Percentiles rank a stretch among this genome's conserved stretches.
Conservation (phyloP, 2,888 invertebrate species). For the Tipula confusa region DNA sequence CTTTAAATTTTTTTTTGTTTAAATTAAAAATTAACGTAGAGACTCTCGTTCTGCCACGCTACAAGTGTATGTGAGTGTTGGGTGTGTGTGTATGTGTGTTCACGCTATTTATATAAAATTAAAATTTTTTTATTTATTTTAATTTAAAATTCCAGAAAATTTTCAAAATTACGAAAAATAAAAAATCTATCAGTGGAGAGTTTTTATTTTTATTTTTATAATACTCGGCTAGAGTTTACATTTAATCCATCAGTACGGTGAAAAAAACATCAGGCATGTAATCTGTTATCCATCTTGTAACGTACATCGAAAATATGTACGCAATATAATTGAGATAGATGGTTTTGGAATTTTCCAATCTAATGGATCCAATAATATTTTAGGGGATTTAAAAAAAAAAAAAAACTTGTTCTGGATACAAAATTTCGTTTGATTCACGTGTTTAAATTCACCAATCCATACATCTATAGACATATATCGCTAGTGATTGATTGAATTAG, state of each 20-base stretch:
- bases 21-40: background rate
- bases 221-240: background rate
- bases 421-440: background rate
- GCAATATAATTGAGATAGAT: background rate
- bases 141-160: background rate
- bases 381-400: background rate
- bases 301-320: background rate
- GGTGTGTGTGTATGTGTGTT: background rate
- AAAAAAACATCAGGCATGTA: background rate
- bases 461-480: too few species aligned
- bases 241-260: constrained; percentile 1
- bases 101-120: background rate
- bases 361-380: constrained; percentile 12
- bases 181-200: background rate
- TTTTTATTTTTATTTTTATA: background rate
- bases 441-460: background rate
- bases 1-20: background rate
- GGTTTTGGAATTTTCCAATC: background rate
- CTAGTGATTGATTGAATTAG: constrained; percentile 25
- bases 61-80: background rate
- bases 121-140: background rate
- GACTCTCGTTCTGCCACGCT: background rate
- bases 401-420: background rate
- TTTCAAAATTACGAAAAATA: background rate
- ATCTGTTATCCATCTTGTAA: constrained; percentile 25